Percentiles rank a stretch among this genome's conserved stretches.
phyloP scores from a whole-genome alignment of 2,888 invertebrate species.

The Drosophila algonquin region DNA sequence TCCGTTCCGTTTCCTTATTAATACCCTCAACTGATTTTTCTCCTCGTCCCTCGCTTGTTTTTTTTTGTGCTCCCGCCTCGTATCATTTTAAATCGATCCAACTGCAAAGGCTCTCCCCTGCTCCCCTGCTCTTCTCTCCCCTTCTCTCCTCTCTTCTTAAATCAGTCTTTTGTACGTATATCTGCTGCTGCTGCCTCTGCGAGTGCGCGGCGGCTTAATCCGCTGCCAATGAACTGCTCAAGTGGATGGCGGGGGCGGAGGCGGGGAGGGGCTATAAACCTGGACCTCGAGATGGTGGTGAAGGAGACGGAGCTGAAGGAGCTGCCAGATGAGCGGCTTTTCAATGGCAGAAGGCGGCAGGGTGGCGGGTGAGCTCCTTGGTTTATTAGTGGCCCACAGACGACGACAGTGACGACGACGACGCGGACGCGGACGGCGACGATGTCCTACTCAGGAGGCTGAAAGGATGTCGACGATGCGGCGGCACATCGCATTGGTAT shows the following conservation, averaged over 20 bases:
- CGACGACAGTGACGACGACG: constrained; percentile 27
- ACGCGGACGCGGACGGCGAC: constrained; percentile 11
- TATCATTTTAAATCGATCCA: constrained; percentile 79
- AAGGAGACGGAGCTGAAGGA: constrained; percentile 41
- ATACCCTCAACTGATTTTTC: constrained; percentile 71
- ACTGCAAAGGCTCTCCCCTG: constrained; percentile 55
- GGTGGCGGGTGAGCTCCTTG: constrained; percentile 33
- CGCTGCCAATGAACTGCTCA: constrained; percentile 81
- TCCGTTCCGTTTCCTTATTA: constrained; percentile 60
- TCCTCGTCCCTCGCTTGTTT: constrained; percentile 49
- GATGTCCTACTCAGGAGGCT: constrained; percentile 55
- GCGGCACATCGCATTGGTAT: constrained; percentile 70
- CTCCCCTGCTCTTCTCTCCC: background rate
- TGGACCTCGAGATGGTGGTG: constrained; percentile 18
- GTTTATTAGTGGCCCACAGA: constrained; percentile 66
- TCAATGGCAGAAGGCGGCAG: constrained; percentile 6
- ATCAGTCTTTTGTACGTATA: constrained; percentile 58
- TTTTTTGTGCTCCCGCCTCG: constrained; percentile 45
- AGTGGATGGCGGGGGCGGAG: constrained; percentile 24
- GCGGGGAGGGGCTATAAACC: constrained; percentile 15
- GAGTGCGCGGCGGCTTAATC: constrained; percentile 75
- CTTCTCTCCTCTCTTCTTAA: background rate
- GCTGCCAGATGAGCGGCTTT: constrained; percentile 76
- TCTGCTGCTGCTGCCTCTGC: constrained; percentile 43
- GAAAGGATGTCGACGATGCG: constrained; percentile 59